phyloP scores from a whole-genome alignment of 2,797 vertebrate species.

The Sebastes steindachneri region DNA sequence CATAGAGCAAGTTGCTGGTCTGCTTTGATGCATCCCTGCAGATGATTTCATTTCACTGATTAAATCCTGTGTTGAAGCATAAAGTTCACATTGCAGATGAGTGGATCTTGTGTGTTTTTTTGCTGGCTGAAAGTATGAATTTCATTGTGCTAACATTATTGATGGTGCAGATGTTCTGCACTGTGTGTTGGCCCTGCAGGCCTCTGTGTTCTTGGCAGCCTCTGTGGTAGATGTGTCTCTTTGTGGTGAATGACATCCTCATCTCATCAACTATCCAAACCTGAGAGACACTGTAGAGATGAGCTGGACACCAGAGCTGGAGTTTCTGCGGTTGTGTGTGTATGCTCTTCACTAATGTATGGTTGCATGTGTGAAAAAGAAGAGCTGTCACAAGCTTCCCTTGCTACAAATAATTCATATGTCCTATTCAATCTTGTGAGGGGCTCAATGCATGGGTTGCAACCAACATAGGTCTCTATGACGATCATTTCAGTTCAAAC shows the following conservation, averaged over 20 bases:
- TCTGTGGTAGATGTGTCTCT: constrained; percentile 9
- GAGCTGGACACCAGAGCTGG: background rate
- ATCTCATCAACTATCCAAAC: background rate
- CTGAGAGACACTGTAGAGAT: background rate
- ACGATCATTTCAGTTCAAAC: too few species aligned
- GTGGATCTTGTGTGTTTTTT: background rate
- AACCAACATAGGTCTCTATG: too few species aligned
- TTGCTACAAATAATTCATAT: background rate
- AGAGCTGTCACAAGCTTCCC: background rate
- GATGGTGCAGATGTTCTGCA: background rate
- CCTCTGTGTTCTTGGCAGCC: constrained; percentile 7
- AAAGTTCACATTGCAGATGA: background rate
- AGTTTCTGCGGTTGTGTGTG: background rate
- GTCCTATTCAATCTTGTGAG: too few species aligned
- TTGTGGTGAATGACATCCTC: constrained; percentile 3
- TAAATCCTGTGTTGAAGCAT: background rate
- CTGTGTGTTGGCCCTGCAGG: background rate
- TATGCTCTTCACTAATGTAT: background rate
- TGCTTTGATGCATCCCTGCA: background rate
- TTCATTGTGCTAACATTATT: background rate
- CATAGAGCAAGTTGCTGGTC: background rate
- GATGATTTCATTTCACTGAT: constrained; percentile 5
- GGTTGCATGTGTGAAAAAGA: too few species aligned
- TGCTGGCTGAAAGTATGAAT: background rate
- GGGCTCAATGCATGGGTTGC: too few species aligned